These are phyloP conservation scores for Dyspetes luteomarginatus DNA, from an alignment of 2,888 invertebrate genomes.

Conservation along the genomic window DNA sequence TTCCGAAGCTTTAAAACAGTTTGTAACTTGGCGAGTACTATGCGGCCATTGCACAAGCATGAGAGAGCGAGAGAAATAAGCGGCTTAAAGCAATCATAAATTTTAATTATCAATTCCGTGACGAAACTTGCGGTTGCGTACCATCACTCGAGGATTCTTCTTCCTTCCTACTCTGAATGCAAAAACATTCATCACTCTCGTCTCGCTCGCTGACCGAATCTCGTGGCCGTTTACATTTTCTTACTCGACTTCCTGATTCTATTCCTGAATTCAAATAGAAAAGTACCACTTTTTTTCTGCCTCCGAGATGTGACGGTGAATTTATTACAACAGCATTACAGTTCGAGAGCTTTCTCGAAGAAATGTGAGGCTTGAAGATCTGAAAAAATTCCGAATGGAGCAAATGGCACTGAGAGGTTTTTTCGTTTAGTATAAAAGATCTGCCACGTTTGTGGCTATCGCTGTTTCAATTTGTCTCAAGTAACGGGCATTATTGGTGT, in stretches of 20 bases:
- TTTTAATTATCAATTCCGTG: conserved; percentile 75
- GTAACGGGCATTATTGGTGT: conserved; percentile 7
- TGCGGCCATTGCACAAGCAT: conserved; percentile 10
- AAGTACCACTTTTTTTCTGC: background rate
- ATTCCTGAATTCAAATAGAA: background rate
- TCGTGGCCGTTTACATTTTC: background rate
- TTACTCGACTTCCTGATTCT: background rate
- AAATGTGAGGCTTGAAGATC: no score
- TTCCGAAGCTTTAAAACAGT: conserved; percentile 56
- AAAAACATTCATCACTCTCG: conserved; percentile 14
- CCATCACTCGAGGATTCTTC: conserved; percentile 5
- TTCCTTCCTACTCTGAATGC: conserved; percentile 32
- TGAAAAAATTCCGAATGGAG: no score
- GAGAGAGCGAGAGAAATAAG: conserved; percentile 50
- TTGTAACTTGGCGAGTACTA: conserved; percentile 43
- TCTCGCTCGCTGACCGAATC: conserved; percentile 3
- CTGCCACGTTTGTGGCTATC: no score
- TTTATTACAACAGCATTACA: no score
- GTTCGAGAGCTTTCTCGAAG: no score
- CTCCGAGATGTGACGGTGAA: background rate
- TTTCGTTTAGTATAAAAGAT: no score
- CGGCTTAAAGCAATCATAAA: conserved; percentile 71
- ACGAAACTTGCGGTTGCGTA: conserved; percentile 30
- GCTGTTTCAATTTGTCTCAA: no score
- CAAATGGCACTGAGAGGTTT: no score